Base-by-base conservation (phyloP, 2,113 vertebrate genomes). In the Burhinus oedicnemus region DNA sequence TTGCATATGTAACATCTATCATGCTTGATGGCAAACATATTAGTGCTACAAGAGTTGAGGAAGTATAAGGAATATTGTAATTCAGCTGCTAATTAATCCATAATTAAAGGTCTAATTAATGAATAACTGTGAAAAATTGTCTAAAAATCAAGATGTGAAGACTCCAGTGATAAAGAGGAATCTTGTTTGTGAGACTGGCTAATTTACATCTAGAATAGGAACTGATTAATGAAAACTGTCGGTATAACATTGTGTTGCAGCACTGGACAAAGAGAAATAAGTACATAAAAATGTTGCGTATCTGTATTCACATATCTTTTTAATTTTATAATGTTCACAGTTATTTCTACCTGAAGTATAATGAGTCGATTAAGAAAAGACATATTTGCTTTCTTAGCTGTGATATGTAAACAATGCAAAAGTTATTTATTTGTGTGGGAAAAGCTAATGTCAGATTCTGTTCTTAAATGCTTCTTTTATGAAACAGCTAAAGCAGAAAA, bases 51-150 rank as follows among this genome's bases (percentile, higher is more conserved):
- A 93, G 89, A 83, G 36, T 81, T 94, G 89, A 71, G 72, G 79
- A 94, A 93, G 64, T 95, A 83, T 86, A 94, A 96, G 75, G 83
- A 96, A 92, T 92, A 93, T 85, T 78, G 62, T 83, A 90, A 94
- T 94, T 95, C 85, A 87, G 34, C 32, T 91, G 69, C 60, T 95
- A 96, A 96, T 97, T 97, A 96, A 95, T 96, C 87, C 52, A 95
- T 94, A 95, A 93, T 97, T 98, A 96, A 96, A 95, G 58, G 95
- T 23, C 76, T 95, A 95, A 97, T 97, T 96, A 97, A 97, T 96
- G 80, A 96, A 95, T 96, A 96, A 92, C 58, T 32, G 30, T 90
- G 77, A 97, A 95, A 97, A 96, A 83, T 45, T 89, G 77, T 87
- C 77, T 95, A 86, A 96, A 93, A 96, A 90, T 94, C 91, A 83